Evolutionary conservation across 2,113 vertebrate genomes (phyloP), one percentile per base, ranked within the genome.

Genomic region (Chlorodrepanis virens): DNA sequence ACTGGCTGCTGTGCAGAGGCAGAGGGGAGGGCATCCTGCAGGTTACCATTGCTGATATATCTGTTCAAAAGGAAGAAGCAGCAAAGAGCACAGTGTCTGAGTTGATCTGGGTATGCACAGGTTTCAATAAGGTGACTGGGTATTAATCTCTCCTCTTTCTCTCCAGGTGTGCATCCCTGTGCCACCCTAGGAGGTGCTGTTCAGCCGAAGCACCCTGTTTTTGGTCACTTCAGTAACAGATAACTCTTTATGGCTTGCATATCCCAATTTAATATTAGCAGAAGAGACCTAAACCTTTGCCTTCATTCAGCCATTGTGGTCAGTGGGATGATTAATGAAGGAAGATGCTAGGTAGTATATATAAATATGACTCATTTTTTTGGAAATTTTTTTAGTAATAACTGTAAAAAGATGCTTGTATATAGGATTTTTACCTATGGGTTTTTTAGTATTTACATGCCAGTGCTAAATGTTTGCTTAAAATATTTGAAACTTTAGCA

Each of bases 91-190:
- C 5, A 47, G 18, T 31, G 33, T 20, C 15, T 33, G 25, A 64
- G 24, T 2, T 47, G n/a, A 44, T 69, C 17, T 50, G 54, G 4
- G 25, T 33, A 29, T 45, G 50, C 64, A 44, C 11, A 44, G 11
- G 6, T 78, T 91, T 37, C 45, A 61, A 0, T 49, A 15, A 0
- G 1, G 28, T 42, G 56, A 4, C 37, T 49, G 19, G 11, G 5
- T 25, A 25, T n/a, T 65, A 39, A 60, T 10, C 6, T 57, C 21
- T 37, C 14, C 23, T 50, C 33, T 76, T 76, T 76, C n/a, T 71
- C 56, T 65, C 9, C 17, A 44, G 25, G 1, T 45, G 7, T 37
- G n/a, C 9, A 28, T 24, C 18, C 14, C 40, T 87, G 52, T 68
- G 35, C 18, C 17, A 50, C 5, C 35, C 33, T 33, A 47, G 47